A percentile compares a stretch with the other conserved stretches of the same genome.
These are phyloP conservation scores for Peromyscus aztecus DNA, from an alignment of 2,797 vertebrate species.

Conservation along the genomic window DNA sequence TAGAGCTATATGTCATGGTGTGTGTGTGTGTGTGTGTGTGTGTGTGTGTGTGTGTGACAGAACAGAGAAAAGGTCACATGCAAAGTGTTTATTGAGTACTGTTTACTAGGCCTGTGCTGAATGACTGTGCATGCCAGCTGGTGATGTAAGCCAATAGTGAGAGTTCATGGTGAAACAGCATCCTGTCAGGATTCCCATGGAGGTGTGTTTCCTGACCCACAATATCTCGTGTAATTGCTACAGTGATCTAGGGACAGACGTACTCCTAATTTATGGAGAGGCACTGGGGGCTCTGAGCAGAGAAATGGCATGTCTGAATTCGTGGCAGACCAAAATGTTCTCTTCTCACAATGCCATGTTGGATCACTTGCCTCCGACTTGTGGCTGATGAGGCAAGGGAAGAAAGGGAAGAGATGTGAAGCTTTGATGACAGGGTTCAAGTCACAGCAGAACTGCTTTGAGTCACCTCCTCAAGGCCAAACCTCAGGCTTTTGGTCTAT, in stretches of 20 bases:
- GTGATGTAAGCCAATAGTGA: neutral
- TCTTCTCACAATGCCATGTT: neutral
- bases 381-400: neutral
- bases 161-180: too few relatives aligned
- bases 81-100: too few relatives aligned
- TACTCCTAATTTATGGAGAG: neutral
- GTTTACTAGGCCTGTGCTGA: neutral
- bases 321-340: neutral
- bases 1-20: neutral
- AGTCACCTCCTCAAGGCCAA: neutral
- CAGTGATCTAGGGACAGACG: neutral
- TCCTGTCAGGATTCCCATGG: accelerated
- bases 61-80: neutral
- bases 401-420: neutral
- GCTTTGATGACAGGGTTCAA: neutral
- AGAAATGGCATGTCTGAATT: neutral
- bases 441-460: neutral
- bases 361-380: neutral
- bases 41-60: neutral
- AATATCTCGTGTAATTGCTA: neutral
- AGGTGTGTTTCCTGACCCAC: neutral
- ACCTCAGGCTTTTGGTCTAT: neutral
- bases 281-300: neutral
- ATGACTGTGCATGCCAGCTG: neutral
- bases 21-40: too few relatives aligned